These are phyloP conservation scores for Caenorhabditis elegans DNA, from an alignment of 1,140 invertebrate species.

Conservation along the genomic window WBcel235 BX284606.5:12107001-12107500, in stretches of 20 bases:
- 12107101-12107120: too few species aligned
- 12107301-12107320: conserved; percentile 19
- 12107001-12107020: too few species aligned
- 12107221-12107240: background rate
- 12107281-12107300: conserved; percentile 11
- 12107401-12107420: background rate
- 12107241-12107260: conserved; percentile 17
- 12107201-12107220: background rate
- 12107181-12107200: background rate
- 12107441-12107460: background rate
- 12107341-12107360: background rate
- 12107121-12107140: too few species aligned
- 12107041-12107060: too few species aligned
- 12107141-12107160: too few species aligned
- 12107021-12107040: too few species aligned
- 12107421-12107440: background rate
- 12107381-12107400: too few species aligned
- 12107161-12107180: background rate
- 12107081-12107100: too few species aligned
- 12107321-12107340: conserved; percentile 6
- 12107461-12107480: background rate
- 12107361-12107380: background rate
- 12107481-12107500: background rate
- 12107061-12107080: too few species aligned
- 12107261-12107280: background rate